Base-by-base conservation (phyloP, 1,140 invertebrate genomes). In the Solenopsis fugax region DNA sequence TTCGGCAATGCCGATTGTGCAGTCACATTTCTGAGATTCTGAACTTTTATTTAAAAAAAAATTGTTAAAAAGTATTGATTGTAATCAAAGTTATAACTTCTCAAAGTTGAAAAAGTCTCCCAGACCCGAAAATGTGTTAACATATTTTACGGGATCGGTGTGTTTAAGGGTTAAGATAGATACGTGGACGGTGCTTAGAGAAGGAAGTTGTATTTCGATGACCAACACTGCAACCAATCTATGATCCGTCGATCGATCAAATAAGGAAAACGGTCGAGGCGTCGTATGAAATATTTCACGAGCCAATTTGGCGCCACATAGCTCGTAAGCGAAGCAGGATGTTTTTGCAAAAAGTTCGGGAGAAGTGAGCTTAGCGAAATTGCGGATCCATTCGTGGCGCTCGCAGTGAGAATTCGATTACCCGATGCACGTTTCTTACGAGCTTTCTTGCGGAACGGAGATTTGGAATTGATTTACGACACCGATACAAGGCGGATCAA, bases 351-450 rank as follows among this genome's bases (percentile, higher is more conserved):
- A 78, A 78, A 77, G 41, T 75, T 37, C 4, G 37, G 37, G 7
- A 37, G 12, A 48, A 72, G 41, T 62, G 64, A 88, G 29, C 80
- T 82, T 48, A 34, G 24, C 54, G 54, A 82, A 48, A 73, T 84
- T 84, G 21, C 65, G 24, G 24, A 81, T 58, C 50, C 60, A 80
- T 90, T 73, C 72, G 52, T 48, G 29, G 56, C 18, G 62, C 52
- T 52, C 24, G 80, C 54, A 37, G 76, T 64, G 87, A 81, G 82
- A 90, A 91, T 91, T 90, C 72, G 89, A 90, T 91, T 88, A 90
- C 64, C 24, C 41, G 7, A n/a, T 24, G 41, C 41, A 24, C 54
- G 29, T 37, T 84, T 84, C 41, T 84, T 75, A 62, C 13, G 45
- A n/a, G n/a, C 21, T 48, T 80, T 69, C 34, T 73, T 62, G 12